Percentiles rank a stretch among this genome's conserved stretches.
phyloP scores from a whole-genome alignment of 92 coral and sea anemone species.

The Blastomussa wellsi region DNA sequence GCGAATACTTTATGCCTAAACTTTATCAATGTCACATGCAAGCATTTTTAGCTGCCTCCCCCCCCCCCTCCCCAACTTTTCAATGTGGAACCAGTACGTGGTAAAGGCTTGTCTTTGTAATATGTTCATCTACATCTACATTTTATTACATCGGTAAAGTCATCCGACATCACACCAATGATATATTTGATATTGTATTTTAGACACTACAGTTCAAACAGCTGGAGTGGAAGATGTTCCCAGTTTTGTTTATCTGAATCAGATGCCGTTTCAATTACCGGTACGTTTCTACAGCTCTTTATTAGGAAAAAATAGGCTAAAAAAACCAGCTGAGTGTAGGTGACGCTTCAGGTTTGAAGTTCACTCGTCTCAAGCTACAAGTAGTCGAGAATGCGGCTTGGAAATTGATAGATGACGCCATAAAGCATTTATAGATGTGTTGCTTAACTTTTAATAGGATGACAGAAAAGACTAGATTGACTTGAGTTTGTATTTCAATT shows the following conservation, averaged over 20 bases:
- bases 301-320: not conserved
- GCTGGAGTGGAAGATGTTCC: slow-evolving; percentile 75
- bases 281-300: slow-evolving; percentile 44
- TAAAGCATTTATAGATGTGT: not conserved
- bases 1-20: too few species aligned
- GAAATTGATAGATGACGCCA: not conserved
- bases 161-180: too few species aligned
- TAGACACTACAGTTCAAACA: slow-evolving; percentile 68
- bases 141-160: too few species aligned
- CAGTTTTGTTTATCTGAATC: slow-evolving; percentile 72
- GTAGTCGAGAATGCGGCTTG: not conserved
- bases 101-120: too few species aligned
- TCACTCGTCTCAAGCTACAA: too few species aligned
- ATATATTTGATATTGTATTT: too few species aligned
- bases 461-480: not conserved
- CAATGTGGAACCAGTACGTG: too few species aligned
- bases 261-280: slow-evolving; percentile 94
- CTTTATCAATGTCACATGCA: too few species aligned
- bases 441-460: not conserved
- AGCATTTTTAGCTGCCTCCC: too few species aligned
- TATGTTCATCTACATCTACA: too few species aligned
- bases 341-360: not conserved
- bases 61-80: too few species aligned
- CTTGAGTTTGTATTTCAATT: too few species aligned
- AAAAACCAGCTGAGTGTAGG: not conserved